Percentiles rank a stretch among this genome's conserved stretches.
Evolutionary conservation across 2,888 invertebrate genomes (phyloP).

Genomic region (Phalera bucephala): DNA sequence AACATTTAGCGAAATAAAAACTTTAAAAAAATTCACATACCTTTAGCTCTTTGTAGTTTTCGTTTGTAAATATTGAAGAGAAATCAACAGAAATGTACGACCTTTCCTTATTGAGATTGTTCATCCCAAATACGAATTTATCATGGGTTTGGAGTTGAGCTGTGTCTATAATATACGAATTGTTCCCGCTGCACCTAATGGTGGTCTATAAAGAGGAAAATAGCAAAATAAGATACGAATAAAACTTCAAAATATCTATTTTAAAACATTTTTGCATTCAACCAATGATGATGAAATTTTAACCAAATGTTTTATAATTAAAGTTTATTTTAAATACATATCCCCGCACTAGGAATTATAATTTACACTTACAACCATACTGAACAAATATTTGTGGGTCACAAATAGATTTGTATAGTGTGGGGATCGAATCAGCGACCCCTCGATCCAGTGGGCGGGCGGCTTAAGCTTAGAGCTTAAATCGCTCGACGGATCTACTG

Average conservation of each 20-base stretch:
- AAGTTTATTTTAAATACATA: no score
- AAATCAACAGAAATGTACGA: constrained; percentile 36
- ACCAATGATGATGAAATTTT: neutral
- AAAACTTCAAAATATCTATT: no score
- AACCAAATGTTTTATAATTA: neutral
- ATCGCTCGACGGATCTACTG: no score
- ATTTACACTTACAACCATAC: no score
- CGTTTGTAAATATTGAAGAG: constrained; percentile 30
- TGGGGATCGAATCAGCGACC: no score
- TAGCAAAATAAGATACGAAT: no score
- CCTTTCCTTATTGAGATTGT: constrained; percentile 21
- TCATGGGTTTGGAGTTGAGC: constrained; percentile 31
- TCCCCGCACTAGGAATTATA: no score
- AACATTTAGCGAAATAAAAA: no score
- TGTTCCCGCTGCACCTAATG: constrained; percentile 30
- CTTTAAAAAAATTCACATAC: constrained; percentile 34
- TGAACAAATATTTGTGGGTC: no score
- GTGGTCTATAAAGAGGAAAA: constrained; percentile 21
- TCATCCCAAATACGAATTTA: constrained; percentile 37
- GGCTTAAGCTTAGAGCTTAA: no score
- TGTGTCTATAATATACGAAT: constrained; percentile 41
- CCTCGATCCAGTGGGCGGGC: no score
- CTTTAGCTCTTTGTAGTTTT: constrained; percentile 27
- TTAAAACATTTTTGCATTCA: neutral
- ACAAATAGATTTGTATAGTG: no score